Conservation (phyloP, 2,888 invertebrate species). For the Drosophila kanekoi region DNA sequence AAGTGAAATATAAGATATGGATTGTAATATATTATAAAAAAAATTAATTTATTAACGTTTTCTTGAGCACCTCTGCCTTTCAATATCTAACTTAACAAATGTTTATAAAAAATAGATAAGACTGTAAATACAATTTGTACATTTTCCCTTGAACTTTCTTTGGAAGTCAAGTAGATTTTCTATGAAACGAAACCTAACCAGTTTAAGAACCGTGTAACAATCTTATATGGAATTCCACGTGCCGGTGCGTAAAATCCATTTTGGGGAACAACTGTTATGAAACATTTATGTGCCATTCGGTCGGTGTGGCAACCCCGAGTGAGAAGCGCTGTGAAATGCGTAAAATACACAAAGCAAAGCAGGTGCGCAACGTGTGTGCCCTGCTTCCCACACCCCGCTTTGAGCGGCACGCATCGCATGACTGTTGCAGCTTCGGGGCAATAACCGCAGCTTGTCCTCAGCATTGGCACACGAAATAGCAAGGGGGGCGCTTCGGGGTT, state of each 20-base stretch:
- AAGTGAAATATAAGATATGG: no score
- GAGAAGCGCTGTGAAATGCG: constrained; percentile 66
- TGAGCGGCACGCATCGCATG: not conserved
- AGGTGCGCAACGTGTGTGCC: not conserved
- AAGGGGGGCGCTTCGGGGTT: constrained; percentile 1
- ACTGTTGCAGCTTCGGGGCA: constrained; percentile 65
- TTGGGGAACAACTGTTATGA: constrained; percentile 38
- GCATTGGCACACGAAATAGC: constrained; percentile 51
- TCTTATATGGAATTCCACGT: constrained; percentile 30
- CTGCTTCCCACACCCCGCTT: not conserved
- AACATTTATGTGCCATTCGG: constrained; percentile 59
- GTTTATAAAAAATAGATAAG: no score
- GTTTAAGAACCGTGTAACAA: constrained; percentile 23
- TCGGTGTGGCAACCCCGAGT: constrained; percentile 10
- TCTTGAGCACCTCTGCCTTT: no score
- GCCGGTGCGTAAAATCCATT: constrained; percentile 28
- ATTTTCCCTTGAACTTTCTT: not conserved
- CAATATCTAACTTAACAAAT: no score
- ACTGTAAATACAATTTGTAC: no score
- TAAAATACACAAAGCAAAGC: constrained; percentile 66
- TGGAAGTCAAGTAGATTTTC: not conserved
- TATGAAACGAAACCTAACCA: not conserved
- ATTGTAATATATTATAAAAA: no score
- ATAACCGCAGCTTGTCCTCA: constrained; percentile 74
- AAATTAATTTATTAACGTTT: no score